Evolutionary conservation across 2,888 invertebrate genomes (phyloP), one percentile per base, ranked within the genome.

Genomic region (Hypselothyrea guttata): DNA sequence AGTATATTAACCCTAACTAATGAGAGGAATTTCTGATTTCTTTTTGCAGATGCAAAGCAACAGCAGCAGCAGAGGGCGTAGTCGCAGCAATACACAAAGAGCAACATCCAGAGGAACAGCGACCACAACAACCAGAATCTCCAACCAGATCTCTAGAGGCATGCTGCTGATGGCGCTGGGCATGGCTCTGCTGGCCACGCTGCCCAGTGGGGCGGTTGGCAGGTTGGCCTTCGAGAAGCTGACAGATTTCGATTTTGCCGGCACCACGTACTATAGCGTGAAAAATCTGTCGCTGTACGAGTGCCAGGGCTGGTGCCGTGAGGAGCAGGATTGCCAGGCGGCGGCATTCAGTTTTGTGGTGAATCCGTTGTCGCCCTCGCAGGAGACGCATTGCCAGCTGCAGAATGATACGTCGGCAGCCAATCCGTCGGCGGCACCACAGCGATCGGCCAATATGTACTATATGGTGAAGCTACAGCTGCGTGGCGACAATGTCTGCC

Each of bases 241-340:
- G 68, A 97, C 97, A 69, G 97, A 97, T 90, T 94, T 94, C 84
- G 97, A 97, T 90, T 98, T 96, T 90, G 92, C 95, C 52, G 97
- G 97, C 48, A 96, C 94, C 55, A 96, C 96, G 34, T 97, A 97
- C 90, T 97, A 97, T 91, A 97, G 95, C 49, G 96, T 97, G 49
- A 94, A 96, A 88, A 98, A 98, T 90, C 92, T 97, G 37, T 96
- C 97, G 11, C 91, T 98, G 41, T 97, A 96, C 91, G 97, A 97
- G 90, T 98, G 97, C 89, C 97, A 97, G 89, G 97, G 97, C 28
- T 97, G 97, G 97, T 98, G 97, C 89, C 92, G 97, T 45, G 97
- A 97, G 88, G 97, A 97, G 84, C 93, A 95, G 0, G 96, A 97
- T 87, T 97, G 97, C 87, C 96, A 95, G 86, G 97, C 97, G 1